Base-by-base conservation (phyloP, 2,888 invertebrate genomes). In the Papilio demoleus region DNA sequence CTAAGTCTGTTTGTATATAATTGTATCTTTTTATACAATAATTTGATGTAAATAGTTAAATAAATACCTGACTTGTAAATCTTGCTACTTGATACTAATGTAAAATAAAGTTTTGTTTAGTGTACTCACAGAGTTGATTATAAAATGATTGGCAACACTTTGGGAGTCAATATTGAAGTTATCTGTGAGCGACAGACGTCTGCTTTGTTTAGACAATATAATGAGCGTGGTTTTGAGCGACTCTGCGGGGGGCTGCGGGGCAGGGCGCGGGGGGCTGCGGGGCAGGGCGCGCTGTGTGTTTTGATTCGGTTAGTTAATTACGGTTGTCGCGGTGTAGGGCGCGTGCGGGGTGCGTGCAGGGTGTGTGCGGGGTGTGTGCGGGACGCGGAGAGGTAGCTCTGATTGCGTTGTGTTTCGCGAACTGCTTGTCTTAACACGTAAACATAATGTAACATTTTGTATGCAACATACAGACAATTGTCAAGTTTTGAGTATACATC, bases 221-320 rank as follows among this genome's bases (percentile, higher is more conserved):
- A 67, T 67, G 60, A 67, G 50, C 60, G 38, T 27, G 14, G 60
- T 27, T 60, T 47, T 47, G 66, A 17, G 58, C 31, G 42, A 36
- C 34, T 36, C 22, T 47, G 5, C 14, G 42, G 17, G 42, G n/a
- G 17, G n/a, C 22, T 2, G 19, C 11, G 47, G 19, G 19, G 19
- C 1, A 3, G 45, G 45, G 45, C n/a, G 42, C n/a, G 4, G 17
- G 22, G 45, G 17, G n/a, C 22, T 2, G 19, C 11, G 47, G 19
- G 19, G 19, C 1, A 3, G 45, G 45, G 45, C n/a, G 11, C 5
- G 22, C 19, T 38, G 60, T 60, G 60, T 66, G 60, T 67, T 60
- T 60, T 47, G 66, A 67, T 67, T 67, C 50, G 47, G 50, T 60
- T 66, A 47, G 59, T 66, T 67, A 67, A 60, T 67, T 67, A 60